phyloP scores from a whole-genome alignment of 2,113 vertebrate genomes.

The Pedetes capensis region DNA sequence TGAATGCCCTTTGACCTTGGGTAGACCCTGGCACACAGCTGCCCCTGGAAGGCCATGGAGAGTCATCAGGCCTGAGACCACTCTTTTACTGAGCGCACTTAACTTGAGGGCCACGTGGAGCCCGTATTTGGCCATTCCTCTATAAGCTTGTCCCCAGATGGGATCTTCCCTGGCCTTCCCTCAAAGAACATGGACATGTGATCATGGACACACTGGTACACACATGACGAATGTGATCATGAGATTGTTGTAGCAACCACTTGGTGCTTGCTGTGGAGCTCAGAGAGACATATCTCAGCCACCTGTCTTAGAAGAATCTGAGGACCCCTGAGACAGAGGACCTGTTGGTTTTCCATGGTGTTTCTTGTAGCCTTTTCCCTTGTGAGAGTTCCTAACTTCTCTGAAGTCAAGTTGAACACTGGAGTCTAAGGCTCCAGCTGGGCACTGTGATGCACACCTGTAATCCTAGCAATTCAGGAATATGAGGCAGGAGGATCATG shows the following conservation, averaged over 20 bases:
- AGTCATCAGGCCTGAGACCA: background rate
- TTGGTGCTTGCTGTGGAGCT: conserved; percentile 38
- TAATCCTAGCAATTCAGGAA: too few species aligned
- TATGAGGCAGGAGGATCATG: too few species aligned
- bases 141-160: background rate
- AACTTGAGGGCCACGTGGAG: background rate
- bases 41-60: background rate
- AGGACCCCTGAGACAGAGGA: background rate
- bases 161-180: conserved; percentile 62
- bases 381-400: conserved; percentile 35
- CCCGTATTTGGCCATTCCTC: conserved; percentile 18
- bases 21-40: background rate
- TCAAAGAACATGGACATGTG: conserved; percentile 52
- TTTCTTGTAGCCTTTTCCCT: conserved; percentile 51
- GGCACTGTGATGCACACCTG: too few species aligned
- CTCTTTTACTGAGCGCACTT: conserved; percentile 1
- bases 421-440: conserved; percentile 14
- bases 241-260: conserved; percentile 64
- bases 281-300: background rate
- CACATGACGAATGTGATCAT: conserved; percentile 40
- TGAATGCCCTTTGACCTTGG: background rate
- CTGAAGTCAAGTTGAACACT: background rate
- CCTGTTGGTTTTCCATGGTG: background rate
- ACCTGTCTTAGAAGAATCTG: conserved; percentile 35
- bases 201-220: conserved; percentile 5